Evolutionary conservation across 2,888 invertebrate genomes (phyloP), one percentile per base, ranked within the genome.

Genomic region (Panopea generosa): DNA sequence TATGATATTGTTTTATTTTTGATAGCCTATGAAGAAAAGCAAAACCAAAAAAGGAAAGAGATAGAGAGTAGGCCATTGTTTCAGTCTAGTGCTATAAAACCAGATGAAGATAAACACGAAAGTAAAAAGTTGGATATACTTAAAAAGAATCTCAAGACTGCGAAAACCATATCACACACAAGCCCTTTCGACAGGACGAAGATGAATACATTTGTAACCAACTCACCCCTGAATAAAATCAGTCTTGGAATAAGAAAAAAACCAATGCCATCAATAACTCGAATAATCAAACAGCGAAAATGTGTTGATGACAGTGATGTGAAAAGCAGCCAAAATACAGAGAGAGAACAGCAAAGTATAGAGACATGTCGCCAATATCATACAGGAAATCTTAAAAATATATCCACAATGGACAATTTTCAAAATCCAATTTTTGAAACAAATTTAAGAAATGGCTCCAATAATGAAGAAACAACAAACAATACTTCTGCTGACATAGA

Each of bases 21-120:
- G 85, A 22, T 80, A 90, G 90, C 89, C 1, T 90, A 81, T 82
- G 89, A 90, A 77, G 89, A 90, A 52, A 88, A 86, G 77, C 88
- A 89, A 79, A 70, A 76, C 57, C 83, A 88, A 78, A 89, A 86
- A 69, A 86, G 90, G 47, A 87, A 86, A 69, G 84, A 84, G 24
- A 90, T 90, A 62, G 87, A 86, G 33, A 81, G 73, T 16, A 69
- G 86, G 56, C 86, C 90, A 29, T 62, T 91, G 9, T 90, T 90
- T 33, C 60, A 49, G 27, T 4, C 45, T 29, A 72, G 47, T 18
- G 73, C 68, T 43, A 45, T 61, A 3, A 60, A 63, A 56, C 40
- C 27, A 16, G 66, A 72, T 16, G 43, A 6, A 2, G 62, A 26
- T 33, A 16, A 33, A 14, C 16, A 59, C 16, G 61, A 75, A 20